Percentiles rank a stretch among this genome's conserved stretches.
Conservation (phyloP, 2,113 vertebrate species). For the Cryptomyrus ogoouensis region DNA sequence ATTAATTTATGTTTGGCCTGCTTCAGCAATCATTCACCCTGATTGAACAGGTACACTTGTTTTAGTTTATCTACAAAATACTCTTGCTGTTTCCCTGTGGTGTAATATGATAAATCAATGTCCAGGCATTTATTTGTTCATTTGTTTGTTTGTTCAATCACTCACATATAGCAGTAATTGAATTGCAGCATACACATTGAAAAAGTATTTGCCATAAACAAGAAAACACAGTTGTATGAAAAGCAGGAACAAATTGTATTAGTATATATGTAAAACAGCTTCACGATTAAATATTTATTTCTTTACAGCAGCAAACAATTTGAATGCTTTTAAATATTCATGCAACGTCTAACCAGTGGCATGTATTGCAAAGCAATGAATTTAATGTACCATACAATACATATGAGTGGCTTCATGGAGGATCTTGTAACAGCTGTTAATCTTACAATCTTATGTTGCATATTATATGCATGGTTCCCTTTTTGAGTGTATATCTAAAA, state of each 20-base stretch:
- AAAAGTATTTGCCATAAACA: background rate
- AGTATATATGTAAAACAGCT: constrained; percentile 7
- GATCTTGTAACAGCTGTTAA: background rate
- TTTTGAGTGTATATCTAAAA: background rate
- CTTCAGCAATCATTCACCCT: background rate
- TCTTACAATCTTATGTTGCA: background rate
- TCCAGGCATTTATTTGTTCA: background rate
- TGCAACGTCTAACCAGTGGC: background rate
- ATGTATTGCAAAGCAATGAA: background rate
- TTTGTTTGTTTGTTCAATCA: background rate
- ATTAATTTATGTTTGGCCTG: background rate
- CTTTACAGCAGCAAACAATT: background rate
- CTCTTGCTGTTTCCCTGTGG: background rate
- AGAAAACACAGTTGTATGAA: background rate
- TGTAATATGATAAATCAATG: background rate
- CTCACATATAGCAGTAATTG: background rate
- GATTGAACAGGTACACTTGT: background rate
- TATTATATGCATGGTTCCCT: background rate
- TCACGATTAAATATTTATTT: background rate
- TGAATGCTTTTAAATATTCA: background rate
- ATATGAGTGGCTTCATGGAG: background rate
- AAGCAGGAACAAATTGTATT: background rate
- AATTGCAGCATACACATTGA: background rate
- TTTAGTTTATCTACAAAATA: background rate
- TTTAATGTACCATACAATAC: background rate